Evolutionary conservation across 2,888 invertebrate genomes (phyloP), one percentile per base, ranked within the genome.

Genomic region (Leptogaster cylindrica): DNA sequence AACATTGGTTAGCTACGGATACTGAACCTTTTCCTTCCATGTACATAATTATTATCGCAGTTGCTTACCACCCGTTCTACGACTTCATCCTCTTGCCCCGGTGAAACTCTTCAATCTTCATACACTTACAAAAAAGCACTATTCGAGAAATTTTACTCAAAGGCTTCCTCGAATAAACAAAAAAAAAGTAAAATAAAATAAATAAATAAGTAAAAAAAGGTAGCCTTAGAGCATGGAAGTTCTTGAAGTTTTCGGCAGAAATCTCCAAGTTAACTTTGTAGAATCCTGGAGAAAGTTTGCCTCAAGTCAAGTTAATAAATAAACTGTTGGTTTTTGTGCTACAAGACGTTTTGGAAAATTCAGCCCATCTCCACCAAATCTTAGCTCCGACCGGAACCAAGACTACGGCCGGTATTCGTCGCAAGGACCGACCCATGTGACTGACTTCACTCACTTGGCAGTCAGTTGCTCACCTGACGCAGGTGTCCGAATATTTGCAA

Each of bases 211-310:
- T 10, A 31, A 63, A 31, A 12, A 63, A 28, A 41, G 41, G 28
- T 41, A 8, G n/a, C 12, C 46, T 18, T 6, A 44, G 18, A 23
- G 31, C 46, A 12, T 39, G 1, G 39, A 39, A 55, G 55, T 55
- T 55, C 31, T 55, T 20, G 44, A 61, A 61, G 61, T 61, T 44
- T 46, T 58, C 12, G 20, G 25, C 25, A 20, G 50, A 65, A 65
- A 50, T 14, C 50, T 50, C 28, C 51, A 36, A 36, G 46, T 48
- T 50, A 67, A 67, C 61, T 67, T 67, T 46, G 18, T 27, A 23
- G 61, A 67, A 67, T 39, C 61, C 61, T 48, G 61, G 67, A 48
- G 61, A 61, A 67, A 67, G 67, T 67, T 67, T 67, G 33, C 61
- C 50, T 18, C 48, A 10, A 23, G 67, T 33, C 27, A 58, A 67